phyloP scores from a whole-genome alignment of 2,797 vertebrate species.

The Oreonectes daqikongensis region DNA sequence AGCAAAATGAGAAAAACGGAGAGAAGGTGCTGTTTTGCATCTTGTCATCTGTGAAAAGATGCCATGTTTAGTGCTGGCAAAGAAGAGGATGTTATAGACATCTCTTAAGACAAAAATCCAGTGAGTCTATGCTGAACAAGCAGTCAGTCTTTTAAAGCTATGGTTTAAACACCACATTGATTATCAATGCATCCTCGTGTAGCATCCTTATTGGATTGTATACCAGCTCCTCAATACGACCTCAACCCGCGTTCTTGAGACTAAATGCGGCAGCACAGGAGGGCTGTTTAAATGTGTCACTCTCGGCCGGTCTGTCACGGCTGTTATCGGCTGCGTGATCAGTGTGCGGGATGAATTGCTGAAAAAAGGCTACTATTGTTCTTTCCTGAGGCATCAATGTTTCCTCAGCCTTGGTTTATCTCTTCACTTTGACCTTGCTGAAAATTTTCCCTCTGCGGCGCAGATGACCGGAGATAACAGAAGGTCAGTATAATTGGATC shows the following conservation, averaged over 20 bases:
- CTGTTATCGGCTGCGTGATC: conserved; percentile 56
- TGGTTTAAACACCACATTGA: conserved; percentile 49
- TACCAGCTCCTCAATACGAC: conserved; percentile 16
- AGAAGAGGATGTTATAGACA: neutral
- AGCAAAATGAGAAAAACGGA: neutral
- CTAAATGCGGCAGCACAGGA: conserved; percentile 4
- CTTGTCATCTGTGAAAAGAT: conserved; percentile 1
- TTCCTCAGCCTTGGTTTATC: conserved; percentile 61
- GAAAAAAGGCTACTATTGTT: conserved; percentile 64
- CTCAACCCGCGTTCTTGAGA: neutral
- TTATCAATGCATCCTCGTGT: conserved; percentile 38
- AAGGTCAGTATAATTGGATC: conserved; percentile 74
- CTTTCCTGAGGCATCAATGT: conserved; percentile 43
- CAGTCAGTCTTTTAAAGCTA: conserved; percentile 48
- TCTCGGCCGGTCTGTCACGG: conserved; percentile 56
- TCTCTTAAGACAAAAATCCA: conserved; percentile 32
- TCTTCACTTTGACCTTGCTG: conserved; percentile 70
- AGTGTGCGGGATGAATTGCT: conserved; percentile 52
- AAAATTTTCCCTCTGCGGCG: conserved; percentile 59
- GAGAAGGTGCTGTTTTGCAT: neutral
- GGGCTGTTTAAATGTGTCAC: conserved; percentile 38
- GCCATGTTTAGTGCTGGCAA: neutral
- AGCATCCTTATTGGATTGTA: conserved; percentile 36
- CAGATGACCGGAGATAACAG: conserved; percentile 74
- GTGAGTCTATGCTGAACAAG: conserved; percentile 43